These are phyloP conservation scores for Papilio glaucus DNA, from an alignment of 1,140 invertebrate genomes.

Conservation along the genomic window DNA sequence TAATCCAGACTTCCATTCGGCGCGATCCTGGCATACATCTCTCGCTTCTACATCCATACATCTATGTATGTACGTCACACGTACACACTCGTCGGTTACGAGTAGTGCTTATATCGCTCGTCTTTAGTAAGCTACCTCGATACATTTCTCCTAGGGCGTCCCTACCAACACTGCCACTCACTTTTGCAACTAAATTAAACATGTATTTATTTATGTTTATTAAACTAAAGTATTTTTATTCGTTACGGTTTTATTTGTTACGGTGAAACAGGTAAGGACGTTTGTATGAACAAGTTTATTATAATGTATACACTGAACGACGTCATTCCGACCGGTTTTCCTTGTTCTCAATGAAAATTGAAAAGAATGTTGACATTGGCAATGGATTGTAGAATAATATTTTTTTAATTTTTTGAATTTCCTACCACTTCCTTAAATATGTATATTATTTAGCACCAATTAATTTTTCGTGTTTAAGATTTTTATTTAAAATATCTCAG, in stretches of 20 bases:
- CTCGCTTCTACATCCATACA: too few species aligned
- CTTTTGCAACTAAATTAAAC: too few species aligned
- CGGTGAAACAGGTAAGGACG: slow-evolving; percentile 6
- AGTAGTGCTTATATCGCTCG: too few species aligned
- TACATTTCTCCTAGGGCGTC: too few species aligned
- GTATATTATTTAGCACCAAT: slow-evolving; percentile 10
- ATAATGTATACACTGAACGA: slow-evolving; percentile 15
- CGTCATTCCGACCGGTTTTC: slow-evolving; percentile 52
- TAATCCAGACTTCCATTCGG: too few species aligned
- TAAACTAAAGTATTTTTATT: neutral
- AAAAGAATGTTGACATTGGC: slow-evolving; percentile 58
- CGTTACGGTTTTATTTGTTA: neutral
- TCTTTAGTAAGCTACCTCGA: too few species aligned
- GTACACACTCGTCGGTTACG: too few species aligned
- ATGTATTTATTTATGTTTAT: too few species aligned
- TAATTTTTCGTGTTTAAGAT: neutral
- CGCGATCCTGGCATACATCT: too few species aligned
- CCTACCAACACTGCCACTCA: too few species aligned
- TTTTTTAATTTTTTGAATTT: slow-evolving; percentile 25
- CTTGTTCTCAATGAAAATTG: slow-evolving; percentile 57
- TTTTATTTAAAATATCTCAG: too few species aligned
- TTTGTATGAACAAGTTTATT: neutral
- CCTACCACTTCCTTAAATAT: slow-evolving; percentile 16
- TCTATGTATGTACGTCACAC: too few species aligned
- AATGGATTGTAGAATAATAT: slow-evolving; percentile 44